phyloP scores from a whole-genome alignment of 2,888 invertebrate genomes.

The Drosophila gaucha region DNA sequence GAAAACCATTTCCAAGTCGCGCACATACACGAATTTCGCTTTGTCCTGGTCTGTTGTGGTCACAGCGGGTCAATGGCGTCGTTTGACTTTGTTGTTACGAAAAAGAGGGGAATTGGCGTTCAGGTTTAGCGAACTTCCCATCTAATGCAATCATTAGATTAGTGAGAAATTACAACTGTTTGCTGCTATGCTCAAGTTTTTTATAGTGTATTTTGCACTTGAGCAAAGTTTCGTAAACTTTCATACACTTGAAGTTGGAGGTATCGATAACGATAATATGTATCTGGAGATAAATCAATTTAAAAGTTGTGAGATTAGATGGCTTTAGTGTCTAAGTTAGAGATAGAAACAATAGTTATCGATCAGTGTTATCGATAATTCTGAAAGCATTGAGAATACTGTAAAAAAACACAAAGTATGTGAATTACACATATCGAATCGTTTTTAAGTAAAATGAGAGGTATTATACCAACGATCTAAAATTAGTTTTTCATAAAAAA shows the following conservation, averaged over 20 bases:
- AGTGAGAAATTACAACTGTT: slow-evolving; percentile 35
- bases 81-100: slow-evolving; percentile 45
- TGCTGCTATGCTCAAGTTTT: slow-evolving; percentile 14
- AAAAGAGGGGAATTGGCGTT: not conserved
- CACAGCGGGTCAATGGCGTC: slow-evolving; percentile 65
- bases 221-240: slow-evolving; percentile 15
- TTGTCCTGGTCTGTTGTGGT: slow-evolving; percentile 47
- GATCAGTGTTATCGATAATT: no score
- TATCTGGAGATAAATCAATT: slow-evolving; percentile 5
- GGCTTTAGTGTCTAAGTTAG: not conserved
- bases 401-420: no score
- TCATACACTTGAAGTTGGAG: not conserved
- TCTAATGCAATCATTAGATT: slow-evolving; percentile 47
- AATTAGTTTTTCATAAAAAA: no score
- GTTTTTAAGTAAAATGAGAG: no score
- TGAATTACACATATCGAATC: no score
- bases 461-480: no score
- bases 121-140: slow-evolving; percentile 31
- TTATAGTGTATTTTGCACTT: slow-evolving; percentile 8
- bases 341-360: no score
- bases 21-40: slow-evolving; percentile 22
- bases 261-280: slow-evolving; percentile 17
- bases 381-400: no score
- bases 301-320: not conserved
- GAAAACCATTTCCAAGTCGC: slow-evolving; percentile 45